Evolutionary conservation across 2,113 vertebrate species (phyloP).

Genomic region (Scomber colias): DNA sequence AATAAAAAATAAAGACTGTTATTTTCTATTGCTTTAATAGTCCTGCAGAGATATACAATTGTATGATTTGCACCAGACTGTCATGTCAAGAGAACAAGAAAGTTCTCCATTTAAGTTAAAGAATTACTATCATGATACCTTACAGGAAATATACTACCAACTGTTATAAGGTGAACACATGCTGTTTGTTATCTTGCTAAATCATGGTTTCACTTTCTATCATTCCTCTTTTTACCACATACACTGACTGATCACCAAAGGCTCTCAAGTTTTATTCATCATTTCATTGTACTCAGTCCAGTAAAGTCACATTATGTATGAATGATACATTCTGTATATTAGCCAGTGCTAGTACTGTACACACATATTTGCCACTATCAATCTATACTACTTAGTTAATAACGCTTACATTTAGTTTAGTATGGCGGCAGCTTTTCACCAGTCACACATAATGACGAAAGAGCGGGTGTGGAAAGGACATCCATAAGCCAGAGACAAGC

Average conservation of each 20-base stretch:
- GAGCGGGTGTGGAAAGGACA: constrained; percentile 68
- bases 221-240: background rate
- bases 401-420: constrained; percentile 70
- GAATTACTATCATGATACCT: background rate
- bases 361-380: constrained; percentile 62
- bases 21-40: background rate
- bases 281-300: constrained; percentile 13
- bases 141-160: background rate
- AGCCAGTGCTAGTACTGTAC: constrained; percentile 22
- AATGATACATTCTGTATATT: constrained; percentile 33
- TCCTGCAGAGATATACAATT: background rate
- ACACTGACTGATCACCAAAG: constrained; percentile 12
- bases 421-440: constrained; percentile 67
- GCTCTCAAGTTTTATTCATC: constrained; percentile 19
- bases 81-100: background rate
- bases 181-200: background rate
- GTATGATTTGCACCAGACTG: no score
- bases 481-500: constrained; percentile 69
- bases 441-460: constrained; percentile 64
- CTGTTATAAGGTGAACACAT: background rate
- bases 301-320: constrained; percentile 13
- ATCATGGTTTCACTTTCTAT: constrained; percentile 10
- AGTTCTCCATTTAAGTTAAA: background rate
- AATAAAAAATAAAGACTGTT: background rate
- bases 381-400: constrained; percentile 64